Evolutionary conservation across 2,113 vertebrate genomes (phyloP).

Genomic region (Dipodomys spectabilis): DNA sequence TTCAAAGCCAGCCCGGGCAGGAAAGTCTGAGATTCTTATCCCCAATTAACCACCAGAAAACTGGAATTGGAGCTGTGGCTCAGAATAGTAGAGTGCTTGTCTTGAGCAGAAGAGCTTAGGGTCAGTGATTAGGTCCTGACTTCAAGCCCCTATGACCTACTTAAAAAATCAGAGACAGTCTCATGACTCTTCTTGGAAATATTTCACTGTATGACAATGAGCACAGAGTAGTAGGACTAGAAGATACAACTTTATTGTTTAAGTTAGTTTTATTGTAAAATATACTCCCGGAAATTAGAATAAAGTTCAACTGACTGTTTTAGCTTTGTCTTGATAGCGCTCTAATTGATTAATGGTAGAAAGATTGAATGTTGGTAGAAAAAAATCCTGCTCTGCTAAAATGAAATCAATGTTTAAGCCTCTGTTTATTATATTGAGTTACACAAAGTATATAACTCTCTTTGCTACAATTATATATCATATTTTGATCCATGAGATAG

Average conservation of each 20-base stretch:
- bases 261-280: slow-evolving; percentile 30
- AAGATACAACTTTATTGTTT: background rate
- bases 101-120: too few species aligned
- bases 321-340: slow-evolving; percentile 32
- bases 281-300: slow-evolving; percentile 22
- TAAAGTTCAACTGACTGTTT: slow-evolving; percentile 29
- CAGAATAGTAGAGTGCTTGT: too few species aligned
- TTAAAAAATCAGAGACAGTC: background rate
- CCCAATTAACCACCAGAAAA: too few species aligned
- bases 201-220: background rate
- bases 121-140: too few species aligned
- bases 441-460: background rate
- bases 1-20: too few species aligned
- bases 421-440: slow-evolving; percentile 33
- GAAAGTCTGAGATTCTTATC: too few species aligned
- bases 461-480: slow-evolving; percentile 36
- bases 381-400: background rate
- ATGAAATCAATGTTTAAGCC: slow-evolving; percentile 29
- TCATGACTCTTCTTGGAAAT: background rate
- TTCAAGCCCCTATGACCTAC: too few species aligned
- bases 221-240: background rate
- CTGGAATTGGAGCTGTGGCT: too few species aligned
- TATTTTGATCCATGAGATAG: slow-evolving; percentile 42
- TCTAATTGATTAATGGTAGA: slow-evolving; percentile 57
- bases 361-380: slow-evolving; percentile 57